Evolutionary conservation across 2,113 vertebrate species (phyloP).

Genomic region (Cyphomyrus discorhynchus): DNA sequence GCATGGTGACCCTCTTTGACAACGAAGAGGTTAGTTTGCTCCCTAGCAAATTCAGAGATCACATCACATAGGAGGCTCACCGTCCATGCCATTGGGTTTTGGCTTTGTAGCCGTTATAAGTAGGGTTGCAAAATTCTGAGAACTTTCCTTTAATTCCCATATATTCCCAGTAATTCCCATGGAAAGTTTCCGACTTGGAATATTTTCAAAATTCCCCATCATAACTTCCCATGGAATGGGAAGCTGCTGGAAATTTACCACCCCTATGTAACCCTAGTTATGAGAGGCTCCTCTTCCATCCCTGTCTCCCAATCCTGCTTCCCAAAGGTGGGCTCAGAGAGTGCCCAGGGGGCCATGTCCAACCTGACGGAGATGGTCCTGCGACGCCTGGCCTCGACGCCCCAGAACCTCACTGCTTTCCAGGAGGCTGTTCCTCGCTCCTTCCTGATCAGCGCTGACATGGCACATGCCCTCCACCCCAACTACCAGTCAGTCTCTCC

Average conservation of each 20-base stretch:
- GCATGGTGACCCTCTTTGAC: conserved; percentile 86
- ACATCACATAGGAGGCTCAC: not conserved
- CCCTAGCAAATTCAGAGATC: too few relatives aligned
- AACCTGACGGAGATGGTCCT: conserved; percentile 88
- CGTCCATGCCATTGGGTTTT: not conserved
- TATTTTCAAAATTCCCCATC: too few relatives aligned
- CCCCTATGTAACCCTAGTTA: too few relatives aligned
- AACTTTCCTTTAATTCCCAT: too few relatives aligned
- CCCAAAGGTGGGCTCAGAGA: conserved; percentile 87
- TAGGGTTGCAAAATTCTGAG: too few relatives aligned
- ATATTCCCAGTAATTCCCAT: too few relatives aligned
- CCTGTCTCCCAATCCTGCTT: not conserved
- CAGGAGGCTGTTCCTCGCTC: conserved; percentile 86
- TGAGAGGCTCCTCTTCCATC: not conserved
- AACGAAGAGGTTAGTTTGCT: conserved; percentile 80
- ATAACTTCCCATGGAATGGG: too few relatives aligned
- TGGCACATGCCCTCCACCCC: conserved; percentile 92
- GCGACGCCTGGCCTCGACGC: conserved; percentile 70
- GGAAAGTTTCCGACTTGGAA: too few relatives aligned
- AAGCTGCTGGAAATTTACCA: too few relatives aligned
- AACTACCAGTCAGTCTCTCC: conserved; percentile 83
- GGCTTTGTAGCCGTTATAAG: not conserved
- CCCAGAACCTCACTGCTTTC: conserved; percentile 74
- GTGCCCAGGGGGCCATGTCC: conserved; percentile 84
- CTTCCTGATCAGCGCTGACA: conserved; percentile 95